Percentiles rank a stretch among this genome's conserved stretches.
Evolutionary conservation across 2,797 vertebrate genomes (phyloP).

Genomic region (Gobio occitaniae): DNA sequence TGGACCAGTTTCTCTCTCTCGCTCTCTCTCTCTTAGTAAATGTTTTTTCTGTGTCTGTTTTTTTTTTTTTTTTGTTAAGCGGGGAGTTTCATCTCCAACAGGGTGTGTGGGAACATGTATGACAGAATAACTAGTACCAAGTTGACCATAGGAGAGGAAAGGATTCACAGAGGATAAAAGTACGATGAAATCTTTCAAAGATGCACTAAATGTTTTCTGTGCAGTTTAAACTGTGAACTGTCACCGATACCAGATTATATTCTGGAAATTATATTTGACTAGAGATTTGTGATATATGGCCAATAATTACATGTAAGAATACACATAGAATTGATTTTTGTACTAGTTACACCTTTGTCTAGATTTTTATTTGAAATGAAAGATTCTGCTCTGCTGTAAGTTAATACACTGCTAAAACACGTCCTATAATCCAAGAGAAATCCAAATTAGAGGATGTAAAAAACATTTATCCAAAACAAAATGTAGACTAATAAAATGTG

Average conservation of each 20-base stretch:
- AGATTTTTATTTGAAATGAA: slow-evolving; percentile 54
- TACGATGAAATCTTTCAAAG: slow-evolving; percentile 12
- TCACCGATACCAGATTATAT: slow-evolving; percentile 49
- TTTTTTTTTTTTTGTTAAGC: slow-evolving; percentile 16
- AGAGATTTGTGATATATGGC: slow-evolving; percentile 46
- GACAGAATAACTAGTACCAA: slow-evolving; percentile 1
- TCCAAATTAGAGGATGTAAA: not conserved
- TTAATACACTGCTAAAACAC: slow-evolving; percentile 63
- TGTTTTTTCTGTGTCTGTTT: slow-evolving; percentile 12
- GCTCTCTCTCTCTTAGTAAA: slow-evolving; percentile 38
- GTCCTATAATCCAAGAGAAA: slow-evolving; percentile 18
- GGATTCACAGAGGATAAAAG: not conserved
- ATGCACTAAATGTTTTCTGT: slow-evolving; percentile 36
- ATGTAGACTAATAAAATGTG: slow-evolving; percentile 14
- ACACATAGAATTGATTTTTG: slow-evolving; percentile 59
- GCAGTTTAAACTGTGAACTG: slow-evolving; percentile 55
- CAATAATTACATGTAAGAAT: slow-evolving; percentile 49
- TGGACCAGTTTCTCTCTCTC: slow-evolving; percentile 23
- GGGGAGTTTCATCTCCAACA: slow-evolving; percentile 19
- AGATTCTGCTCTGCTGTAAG: slow-evolving; percentile 71
- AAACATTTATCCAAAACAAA: not conserved
- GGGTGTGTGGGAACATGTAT: slow-evolving; percentile 15
- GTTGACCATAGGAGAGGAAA: slow-evolving; percentile 1
- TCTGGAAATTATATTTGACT: slow-evolving; percentile 48
- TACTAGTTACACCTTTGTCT: slow-evolving; percentile 51